phyloP scores from a whole-genome alignment of 2,113 vertebrate species.

The Crotalus helleri region DNA sequence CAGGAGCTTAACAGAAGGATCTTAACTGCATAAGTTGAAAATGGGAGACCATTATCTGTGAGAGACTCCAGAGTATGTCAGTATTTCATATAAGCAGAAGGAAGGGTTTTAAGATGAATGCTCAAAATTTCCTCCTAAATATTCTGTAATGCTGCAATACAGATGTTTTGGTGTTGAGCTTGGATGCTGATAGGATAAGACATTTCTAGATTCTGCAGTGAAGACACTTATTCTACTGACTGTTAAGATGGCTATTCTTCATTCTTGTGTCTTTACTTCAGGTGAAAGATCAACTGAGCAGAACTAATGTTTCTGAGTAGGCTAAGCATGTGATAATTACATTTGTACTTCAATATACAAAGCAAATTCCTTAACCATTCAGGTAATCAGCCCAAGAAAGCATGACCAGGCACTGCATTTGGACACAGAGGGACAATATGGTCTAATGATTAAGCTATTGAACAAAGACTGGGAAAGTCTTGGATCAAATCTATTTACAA shows the following conservation, averaged over 20 bases:
- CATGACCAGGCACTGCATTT: background rate
- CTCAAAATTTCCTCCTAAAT: background rate
- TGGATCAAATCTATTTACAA: background rate
- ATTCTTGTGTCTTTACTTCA: background rate
- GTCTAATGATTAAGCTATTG: background rate
- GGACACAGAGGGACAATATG: background rate
- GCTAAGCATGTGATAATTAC: background rate
- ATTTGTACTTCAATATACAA: background rate
- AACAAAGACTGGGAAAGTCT: background rate
- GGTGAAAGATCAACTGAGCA: background rate
- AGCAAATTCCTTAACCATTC: background rate
- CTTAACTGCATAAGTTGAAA: background rate
- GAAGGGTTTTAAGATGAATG: background rate
- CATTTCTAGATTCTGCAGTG: background rate
- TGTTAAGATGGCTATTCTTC: background rate
- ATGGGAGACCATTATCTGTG: background rate
- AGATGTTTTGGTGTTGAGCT: background rate
- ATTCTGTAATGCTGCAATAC: background rate
- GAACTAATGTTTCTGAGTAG: background rate
- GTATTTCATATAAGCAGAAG: fast-evolving
- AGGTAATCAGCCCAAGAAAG: background rate
- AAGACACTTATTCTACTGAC: background rate
- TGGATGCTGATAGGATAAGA: background rate
- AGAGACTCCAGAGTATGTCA: fast-evolving
- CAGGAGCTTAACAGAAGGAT: too few relatives aligned